A percentile compares a stretch with the other conserved stretches of the same genome.
phyloP scores from a whole-genome alignment of 2,797 vertebrate species.

The Nyctibius grandis region DNA sequence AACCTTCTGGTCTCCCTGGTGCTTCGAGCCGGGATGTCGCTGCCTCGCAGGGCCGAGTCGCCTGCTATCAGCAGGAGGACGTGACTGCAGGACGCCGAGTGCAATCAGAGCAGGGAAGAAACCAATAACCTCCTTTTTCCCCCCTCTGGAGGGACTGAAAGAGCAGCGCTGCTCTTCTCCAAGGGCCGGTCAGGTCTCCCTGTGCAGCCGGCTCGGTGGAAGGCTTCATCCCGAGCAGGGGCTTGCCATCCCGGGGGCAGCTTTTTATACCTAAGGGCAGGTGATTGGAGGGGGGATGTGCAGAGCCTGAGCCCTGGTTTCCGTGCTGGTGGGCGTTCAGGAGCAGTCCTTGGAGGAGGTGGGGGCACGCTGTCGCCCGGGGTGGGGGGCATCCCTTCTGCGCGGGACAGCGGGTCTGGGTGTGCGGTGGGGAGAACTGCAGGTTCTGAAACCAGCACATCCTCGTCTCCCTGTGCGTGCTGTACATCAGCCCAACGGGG shows the following conservation, averaged over 20 bases:
- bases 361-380: accelerated
- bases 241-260: background rate
- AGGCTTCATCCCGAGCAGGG: background rate
- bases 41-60: background rate
- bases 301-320: accelerated
- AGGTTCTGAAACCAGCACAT: accelerated
- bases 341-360: background rate
- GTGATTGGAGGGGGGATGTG: accelerated
- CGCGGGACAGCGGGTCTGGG: accelerated
- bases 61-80: background rate
- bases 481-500: accelerated
- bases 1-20: background rate
- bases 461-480: background rate
- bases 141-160: background rate
- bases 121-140: background rate
- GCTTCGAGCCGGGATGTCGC: background rate
- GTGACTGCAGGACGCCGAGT: constrained; percentile 1
- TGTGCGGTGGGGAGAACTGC: background rate
- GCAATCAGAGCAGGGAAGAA: constrained; percentile 35
- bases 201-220: accelerated
- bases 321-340: accelerated
- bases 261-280: accelerated
- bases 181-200: accelerated
- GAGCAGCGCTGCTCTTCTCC: background rate
- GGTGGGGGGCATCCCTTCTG: background rate